Evolutionary conservation across 2,113 vertebrate genomes (phyloP), one percentile per base, ranked within the genome.

Genomic region (Gobius niger): DNA sequence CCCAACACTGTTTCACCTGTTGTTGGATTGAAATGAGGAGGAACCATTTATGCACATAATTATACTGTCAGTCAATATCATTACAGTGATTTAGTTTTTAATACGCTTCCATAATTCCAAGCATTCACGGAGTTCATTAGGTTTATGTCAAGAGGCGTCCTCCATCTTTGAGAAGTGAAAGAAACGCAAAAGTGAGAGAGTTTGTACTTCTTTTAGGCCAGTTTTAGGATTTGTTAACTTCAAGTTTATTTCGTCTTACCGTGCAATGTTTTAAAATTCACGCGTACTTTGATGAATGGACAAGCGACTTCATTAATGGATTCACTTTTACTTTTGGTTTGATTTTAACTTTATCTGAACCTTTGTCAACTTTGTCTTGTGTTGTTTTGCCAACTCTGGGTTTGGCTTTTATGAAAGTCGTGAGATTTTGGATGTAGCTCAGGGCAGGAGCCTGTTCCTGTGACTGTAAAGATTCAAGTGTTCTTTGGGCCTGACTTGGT

Each of bases 71-170:
- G 24, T 57, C 53, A 34, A 56, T 34, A 57, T 34, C 56, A 59
- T 59, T 59, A 42, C 15, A 60, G 34, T 42, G 57, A 60, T 60
- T 60, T 60, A 60, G 34, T n/a, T n/a, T 42, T 12, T 59, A 60
- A 42, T 42, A 14, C 14, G 8, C 15, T 60, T 59, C 34, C 40
- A 41, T 42, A n/a, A n/a, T 60, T 59, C 15, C 0, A 56, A 57
- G 11, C 13, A 15, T 59, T 59, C 56, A 41, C 56, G 4, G 41
- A 44, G 40, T 60, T 60, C 40, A 60, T 60, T 14, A 60, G 15
- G 57, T 60, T 60, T 16, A 60, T 7, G 2, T n/a, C 57, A 41
- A 60, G 14, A 7, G 8, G 6, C 34, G 14, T 8, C 12, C 34
- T 59, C 34, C 40, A 44, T n/a, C 41, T 44, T 60, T 40, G 14